Conservation (phyloP, 2,888 invertebrate genomes). For the Drosophila paramelanica region DNA sequence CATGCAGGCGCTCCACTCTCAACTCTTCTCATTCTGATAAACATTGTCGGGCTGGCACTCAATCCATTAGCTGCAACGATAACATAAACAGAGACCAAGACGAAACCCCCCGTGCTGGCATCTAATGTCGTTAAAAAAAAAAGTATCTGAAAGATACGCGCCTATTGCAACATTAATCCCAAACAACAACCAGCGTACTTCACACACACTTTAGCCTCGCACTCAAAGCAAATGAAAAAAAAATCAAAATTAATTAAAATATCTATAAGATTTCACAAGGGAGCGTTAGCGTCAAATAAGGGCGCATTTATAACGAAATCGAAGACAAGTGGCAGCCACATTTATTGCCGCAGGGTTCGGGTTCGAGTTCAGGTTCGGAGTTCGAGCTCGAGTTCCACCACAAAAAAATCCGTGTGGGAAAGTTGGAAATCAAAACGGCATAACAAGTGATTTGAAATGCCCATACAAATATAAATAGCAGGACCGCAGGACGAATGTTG, state of each 20-base stretch:
- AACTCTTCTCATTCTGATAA: conserved; percentile 44
- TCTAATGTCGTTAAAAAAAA: conserved; percentile 32
- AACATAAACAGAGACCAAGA: conserved; percentile 37
- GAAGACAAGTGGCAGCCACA: conserved; percentile 72
- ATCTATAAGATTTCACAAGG: conserved; percentile 56
- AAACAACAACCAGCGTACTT: conserved; percentile 46
- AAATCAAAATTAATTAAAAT: conserved; percentile 72
- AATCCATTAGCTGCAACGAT: conserved; percentile 58
- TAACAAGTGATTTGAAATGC: conserved; percentile 73
- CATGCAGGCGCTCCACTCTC: conserved; percentile 38
- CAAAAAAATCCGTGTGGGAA: conserved; percentile 71
- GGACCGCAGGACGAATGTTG: conserved; percentile 63
- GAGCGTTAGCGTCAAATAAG: conserved; percentile 48
- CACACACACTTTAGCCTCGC: conserved; percentile 62
- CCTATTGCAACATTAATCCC: conserved; percentile 31
- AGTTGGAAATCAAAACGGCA: conserved; percentile 69
- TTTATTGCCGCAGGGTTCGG: conserved; percentile 53
- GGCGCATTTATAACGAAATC: conserved; percentile 58
- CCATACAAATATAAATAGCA: conserved; percentile 53
- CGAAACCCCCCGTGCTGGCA: conserved; percentile 28
- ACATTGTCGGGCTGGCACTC: conserved; percentile 46
- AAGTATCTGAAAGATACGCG: conserved; percentile 28
- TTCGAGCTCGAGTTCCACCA: conserved; percentile 43
- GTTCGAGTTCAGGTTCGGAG: conserved; percentile 24
- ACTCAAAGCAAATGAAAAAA: conserved; percentile 26